Conservation (phyloP, 2,888 invertebrate species). For the Dysmachus trigonus region DNA sequence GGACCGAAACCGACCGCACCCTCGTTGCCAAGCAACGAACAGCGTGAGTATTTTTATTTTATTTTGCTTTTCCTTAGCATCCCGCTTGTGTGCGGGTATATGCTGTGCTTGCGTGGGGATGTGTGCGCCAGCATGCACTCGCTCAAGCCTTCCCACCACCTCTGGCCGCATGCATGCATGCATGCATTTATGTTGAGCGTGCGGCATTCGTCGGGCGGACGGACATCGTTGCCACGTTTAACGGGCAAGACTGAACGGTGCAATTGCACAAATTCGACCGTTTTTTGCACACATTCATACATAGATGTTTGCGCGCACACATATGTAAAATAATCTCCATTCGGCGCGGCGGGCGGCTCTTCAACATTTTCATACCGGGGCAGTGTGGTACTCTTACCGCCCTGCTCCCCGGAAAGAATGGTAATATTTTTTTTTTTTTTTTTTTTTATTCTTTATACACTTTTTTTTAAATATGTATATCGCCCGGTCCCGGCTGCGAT, state of each 20-base stretch:
- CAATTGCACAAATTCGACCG: conserved; percentile 1
- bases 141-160: not conserved
- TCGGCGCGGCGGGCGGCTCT: not conserved
- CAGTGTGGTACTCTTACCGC: not conserved
- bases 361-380: not conserved
- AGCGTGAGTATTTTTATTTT: not conserved
- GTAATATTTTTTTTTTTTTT: not conserved
- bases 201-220: not conserved
- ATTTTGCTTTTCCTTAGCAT: not conserved
- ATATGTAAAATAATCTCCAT: not conserved
- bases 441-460: not conserved
- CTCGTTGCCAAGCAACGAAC: conserved; percentile 51
- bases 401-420: not conserved
- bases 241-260: not conserved
- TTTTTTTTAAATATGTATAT: too few relatives aligned
- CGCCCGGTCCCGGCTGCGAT: not conserved
- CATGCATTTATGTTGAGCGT: not conserved
- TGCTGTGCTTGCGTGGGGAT: not conserved
- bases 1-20: conserved; percentile 51
- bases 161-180: not conserved
- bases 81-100: not conserved
- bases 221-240: conserved; percentile 32
- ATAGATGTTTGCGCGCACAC: not conserved
- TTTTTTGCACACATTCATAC: not conserved
- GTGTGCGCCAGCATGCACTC: not conserved